phyloP scores from a whole-genome alignment of 2,797 vertebrate genomes.

The Myripristis murdjan region DNA sequence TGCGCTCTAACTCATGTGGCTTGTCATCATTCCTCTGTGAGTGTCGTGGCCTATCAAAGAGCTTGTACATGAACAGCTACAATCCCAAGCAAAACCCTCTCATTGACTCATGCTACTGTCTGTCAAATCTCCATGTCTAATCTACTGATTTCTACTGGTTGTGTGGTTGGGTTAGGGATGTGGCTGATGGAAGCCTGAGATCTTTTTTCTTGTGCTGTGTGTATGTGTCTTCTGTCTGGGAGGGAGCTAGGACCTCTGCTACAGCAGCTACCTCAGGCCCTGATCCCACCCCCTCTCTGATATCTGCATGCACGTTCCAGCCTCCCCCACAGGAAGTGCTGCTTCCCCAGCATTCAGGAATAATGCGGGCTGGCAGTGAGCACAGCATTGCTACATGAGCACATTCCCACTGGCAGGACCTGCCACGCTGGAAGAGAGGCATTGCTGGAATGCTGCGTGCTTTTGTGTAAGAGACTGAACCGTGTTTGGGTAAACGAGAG shows the following conservation, averaged over 20 bases:
- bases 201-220: conserved; percentile 38
- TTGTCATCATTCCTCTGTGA: conserved; percentile 53
- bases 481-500: conserved; percentile 8
- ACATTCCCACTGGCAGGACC: conserved; percentile 62
- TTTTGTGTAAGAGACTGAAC: conserved; percentile 28
- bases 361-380: conserved; percentile 41
- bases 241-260: conserved; percentile 37
- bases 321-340: conserved; percentile 76
- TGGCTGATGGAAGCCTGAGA: conserved; percentile 25
- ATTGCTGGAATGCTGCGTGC: conserved; percentile 64
- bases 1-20: conserved; percentile 19
- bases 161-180: neutral
- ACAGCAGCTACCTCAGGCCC: conserved; percentile 3
- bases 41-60: conserved; percentile 18
- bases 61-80: conserved; percentile 20
- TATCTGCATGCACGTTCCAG: conserved; percentile 23
- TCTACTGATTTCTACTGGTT: conserved; percentile 20
- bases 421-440: conserved; percentile 36
- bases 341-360: conserved; percentile 66
- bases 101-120: conserved; percentile 56
- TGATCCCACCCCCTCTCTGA: conserved; percentile 33
- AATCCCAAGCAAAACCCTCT: neutral
- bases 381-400: conserved; percentile 53
- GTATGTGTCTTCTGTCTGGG: conserved; percentile 7
- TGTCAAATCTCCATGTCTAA: conserved; percentile 40